Evolutionary conservation across 2,888 invertebrate genomes (phyloP).

Genomic region (Portevinia maculata): DNA sequence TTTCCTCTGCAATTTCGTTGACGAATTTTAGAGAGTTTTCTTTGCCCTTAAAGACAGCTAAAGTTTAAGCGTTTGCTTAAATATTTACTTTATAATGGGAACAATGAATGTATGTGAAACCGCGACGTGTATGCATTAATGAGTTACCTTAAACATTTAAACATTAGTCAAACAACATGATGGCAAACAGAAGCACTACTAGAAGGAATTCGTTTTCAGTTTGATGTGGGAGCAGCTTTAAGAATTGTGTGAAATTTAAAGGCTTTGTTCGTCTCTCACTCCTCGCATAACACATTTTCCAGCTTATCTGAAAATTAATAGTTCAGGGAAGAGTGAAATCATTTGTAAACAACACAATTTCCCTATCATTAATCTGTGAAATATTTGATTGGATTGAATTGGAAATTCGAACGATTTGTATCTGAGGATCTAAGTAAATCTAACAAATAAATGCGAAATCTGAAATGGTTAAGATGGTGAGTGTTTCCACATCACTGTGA

Average conservation of each 20-base stretch:
- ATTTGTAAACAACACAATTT: slow-evolving; percentile 9
- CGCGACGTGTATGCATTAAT: background rate
- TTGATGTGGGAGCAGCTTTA: too few species aligned
- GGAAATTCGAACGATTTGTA: background rate
- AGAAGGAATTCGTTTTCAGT: background rate
- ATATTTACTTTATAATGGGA: background rate
- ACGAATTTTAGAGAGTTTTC: background rate
- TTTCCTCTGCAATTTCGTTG: background rate
- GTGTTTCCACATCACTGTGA: background rate
- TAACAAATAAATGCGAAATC: background rate
- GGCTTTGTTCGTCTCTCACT: too few species aligned
- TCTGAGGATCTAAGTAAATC: slow-evolving; percentile 1
- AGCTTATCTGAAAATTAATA: background rate
- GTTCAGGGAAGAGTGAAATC: background rate
- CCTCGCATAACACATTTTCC: background rate
- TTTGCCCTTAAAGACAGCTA: background rate
- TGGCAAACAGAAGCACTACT: background rate
- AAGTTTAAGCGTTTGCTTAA: background rate
- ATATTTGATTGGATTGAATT: slow-evolving; percentile 27
- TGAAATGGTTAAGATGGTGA: background rate
- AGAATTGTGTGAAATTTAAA: background rate
- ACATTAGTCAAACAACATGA: too few species aligned
- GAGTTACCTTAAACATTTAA: background rate
- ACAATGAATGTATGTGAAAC: slow-evolving; percentile 4
- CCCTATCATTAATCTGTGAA: slow-evolving; percentile 24